These are phyloP conservation scores for Drosophila quinaria DNA, from an alignment of 2,888 invertebrate genomes.

Conservation along the genomic window DNA sequence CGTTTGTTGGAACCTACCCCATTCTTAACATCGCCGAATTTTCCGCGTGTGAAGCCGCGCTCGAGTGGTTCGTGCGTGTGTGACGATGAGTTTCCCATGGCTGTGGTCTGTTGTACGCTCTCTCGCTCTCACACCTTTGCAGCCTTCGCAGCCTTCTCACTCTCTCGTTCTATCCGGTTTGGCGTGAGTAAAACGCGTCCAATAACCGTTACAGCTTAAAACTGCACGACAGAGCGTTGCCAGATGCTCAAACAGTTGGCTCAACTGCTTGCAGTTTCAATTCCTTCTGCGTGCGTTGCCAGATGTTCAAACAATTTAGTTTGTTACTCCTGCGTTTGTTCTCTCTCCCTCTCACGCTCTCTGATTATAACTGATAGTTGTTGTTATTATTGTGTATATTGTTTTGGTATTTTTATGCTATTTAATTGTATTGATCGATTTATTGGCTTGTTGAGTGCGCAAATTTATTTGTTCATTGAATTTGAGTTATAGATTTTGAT, in stretches of 20 bases:
- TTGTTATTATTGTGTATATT: slow-evolving; percentile 27
- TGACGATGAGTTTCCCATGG: slow-evolving; percentile 94
- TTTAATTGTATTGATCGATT: slow-evolving; percentile 70
- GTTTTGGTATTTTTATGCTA: slow-evolving; percentile 31
- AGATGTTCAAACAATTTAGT: slow-evolving; percentile 43
- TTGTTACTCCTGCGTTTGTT: not conserved
- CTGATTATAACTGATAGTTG: slow-evolving; percentile 15
- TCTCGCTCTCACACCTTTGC: slow-evolving; percentile 14
- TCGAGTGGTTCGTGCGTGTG: slow-evolving; percentile 93
- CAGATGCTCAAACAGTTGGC: slow-evolving; percentile 48
- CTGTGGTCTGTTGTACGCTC: slow-evolving; percentile 31
- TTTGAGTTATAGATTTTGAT: slow-evolving; percentile 76
- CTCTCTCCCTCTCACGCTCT: not conserved
- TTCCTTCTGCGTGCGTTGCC: slow-evolving; percentile 54
- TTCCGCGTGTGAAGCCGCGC: slow-evolving; percentile 87
- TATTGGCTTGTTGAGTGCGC: slow-evolving; percentile 67
- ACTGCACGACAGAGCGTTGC: slow-evolving; percentile 52
- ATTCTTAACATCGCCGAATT: slow-evolving; percentile 86
- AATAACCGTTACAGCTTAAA: slow-evolving; percentile 73
- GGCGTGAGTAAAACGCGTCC: slow-evolving; percentile 71
- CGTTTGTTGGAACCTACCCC: slow-evolving; percentile 83
- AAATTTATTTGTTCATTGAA: slow-evolving; percentile 80
- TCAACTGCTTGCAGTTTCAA: slow-evolving; percentile 9
- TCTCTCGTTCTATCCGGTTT: slow-evolving; percentile 36
- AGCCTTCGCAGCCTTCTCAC: slow-evolving; percentile 9